These are phyloP conservation scores for Grammomys surdaster DNA, from an alignment of 2,113 vertebrate genomes.

Conservation along the genomic window DNA sequence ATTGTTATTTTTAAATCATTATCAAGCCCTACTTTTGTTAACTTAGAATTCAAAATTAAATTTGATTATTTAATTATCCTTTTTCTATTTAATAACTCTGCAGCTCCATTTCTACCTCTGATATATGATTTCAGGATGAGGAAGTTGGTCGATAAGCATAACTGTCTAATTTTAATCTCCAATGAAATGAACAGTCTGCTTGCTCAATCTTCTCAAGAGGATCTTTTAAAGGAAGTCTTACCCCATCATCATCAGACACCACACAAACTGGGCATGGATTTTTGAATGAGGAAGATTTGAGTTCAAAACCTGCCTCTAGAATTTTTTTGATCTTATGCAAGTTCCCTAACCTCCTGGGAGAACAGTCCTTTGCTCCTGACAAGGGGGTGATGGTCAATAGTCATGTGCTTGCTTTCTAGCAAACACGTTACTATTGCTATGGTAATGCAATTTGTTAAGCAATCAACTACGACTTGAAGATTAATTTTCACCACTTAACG, in stretches of 20 bases:
- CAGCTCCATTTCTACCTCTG: not conserved
- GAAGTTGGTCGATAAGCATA: not conserved
- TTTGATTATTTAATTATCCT: conserved; percentile 53
- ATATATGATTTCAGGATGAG: conserved; percentile 5
- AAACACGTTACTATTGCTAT: not conserved
- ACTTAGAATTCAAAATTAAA: conserved; percentile 49
- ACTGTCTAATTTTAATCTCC: conserved; percentile 28
- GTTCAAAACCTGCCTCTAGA: conserved; percentile 20
- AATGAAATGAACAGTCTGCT: not conserved
- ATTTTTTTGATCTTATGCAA: not conserved
- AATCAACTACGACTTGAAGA: not conserved
- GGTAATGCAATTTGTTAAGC: conserved; percentile 16
- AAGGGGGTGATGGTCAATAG: not conserved
- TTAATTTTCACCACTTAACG: conserved; percentile 4
- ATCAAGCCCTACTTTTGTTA: not conserved
- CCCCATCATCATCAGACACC: conserved; percentile 13
- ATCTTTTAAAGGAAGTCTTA: not conserved
- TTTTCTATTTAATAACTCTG: conserved; percentile 52
- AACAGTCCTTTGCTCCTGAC: not conserved
- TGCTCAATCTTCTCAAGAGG: conserved; percentile 27
- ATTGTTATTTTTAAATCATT: not conserved
- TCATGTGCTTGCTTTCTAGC: not conserved
- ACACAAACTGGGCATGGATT: not conserved
- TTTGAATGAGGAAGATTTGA: not conserved
- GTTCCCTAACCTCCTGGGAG: not conserved